phyloP scores from a whole-genome alignment of 2,797 vertebrate species.

The Epinephelus awoara region DNA sequence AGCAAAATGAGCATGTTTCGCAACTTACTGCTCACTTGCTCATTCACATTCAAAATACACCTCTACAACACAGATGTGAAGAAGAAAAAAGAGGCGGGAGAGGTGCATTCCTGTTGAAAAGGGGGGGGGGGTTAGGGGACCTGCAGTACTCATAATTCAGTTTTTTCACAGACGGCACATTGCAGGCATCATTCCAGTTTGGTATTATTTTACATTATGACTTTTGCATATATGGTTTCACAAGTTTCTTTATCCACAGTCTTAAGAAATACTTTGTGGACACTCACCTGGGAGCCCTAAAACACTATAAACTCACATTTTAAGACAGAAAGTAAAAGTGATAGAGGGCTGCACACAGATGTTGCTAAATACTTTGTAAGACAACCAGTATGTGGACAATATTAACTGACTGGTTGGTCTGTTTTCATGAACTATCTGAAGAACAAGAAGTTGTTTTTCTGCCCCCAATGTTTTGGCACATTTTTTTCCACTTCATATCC shows the following conservation, averaged over 20 bases:
- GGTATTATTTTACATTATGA: conserved; percentile 17
- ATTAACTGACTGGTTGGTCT: background rate
- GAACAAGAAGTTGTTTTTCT: conserved; percentile 31
- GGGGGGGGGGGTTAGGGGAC: background rate
- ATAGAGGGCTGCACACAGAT: conserved; percentile 11
- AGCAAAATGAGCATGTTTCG: conserved; percentile 21
- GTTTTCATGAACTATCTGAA: background rate
- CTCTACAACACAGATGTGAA: conserved; percentile 13
- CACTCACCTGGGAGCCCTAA: conserved; percentile 33
- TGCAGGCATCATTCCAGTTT: conserved; percentile 27
- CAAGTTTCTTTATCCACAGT: conserved; percentile 21
- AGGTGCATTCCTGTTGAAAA: background rate
- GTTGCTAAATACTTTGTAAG: background rate
- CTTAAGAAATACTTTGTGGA: conserved; percentile 20
- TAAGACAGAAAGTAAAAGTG: conserved; percentile 27
- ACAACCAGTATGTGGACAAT: background rate
- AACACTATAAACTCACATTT: conserved; percentile 27
- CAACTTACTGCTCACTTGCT: conserved; percentile 37
- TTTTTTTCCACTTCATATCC: conserved; percentile 31
- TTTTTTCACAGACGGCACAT: conserved; percentile 29
- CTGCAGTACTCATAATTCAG: conserved; percentile 25
- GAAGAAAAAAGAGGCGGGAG: background rate
- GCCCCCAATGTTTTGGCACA: background rate
- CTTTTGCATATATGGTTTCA: conserved; percentile 23
- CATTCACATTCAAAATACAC: conserved; percentile 31